Conservation (phyloP, 2,888 invertebrate species). For the Venusia cambrica region DNA sequence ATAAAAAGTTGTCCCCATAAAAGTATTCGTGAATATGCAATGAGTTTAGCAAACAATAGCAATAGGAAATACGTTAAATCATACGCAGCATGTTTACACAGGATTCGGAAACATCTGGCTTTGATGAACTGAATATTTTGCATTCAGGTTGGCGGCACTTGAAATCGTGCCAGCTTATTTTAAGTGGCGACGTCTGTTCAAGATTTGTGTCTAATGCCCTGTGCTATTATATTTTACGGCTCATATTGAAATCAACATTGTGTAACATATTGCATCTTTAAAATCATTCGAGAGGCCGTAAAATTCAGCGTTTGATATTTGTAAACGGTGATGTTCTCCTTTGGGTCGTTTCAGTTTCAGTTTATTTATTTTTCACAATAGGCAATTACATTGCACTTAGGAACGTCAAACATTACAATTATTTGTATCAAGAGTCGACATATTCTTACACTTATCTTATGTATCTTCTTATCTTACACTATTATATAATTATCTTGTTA, state of each 20-base stretch:
- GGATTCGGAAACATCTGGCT: conserved; percentile 72
- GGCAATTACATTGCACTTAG: no score
- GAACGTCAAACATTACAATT: no score
- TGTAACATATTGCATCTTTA: conserved; percentile 22
- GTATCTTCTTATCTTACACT: no score
- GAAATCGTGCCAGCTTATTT: conserved; percentile 79
- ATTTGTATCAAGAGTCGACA: no score
- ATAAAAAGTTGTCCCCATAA: no score
- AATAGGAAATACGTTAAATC: conserved; percentile 45
- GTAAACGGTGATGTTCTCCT: conserved; percentile 1
- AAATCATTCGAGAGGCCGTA: conserved; percentile 7
- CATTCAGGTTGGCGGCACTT: conserved; percentile 75
- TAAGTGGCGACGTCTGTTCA: conserved; percentile 74
- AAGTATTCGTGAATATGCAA: conserved; percentile 14
- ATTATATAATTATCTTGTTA: no score
- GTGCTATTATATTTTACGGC: conserved; percentile 54
- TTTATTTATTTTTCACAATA: no score
- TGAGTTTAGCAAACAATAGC: conserved; percentile 35
- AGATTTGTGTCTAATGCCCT: conserved; percentile 67
- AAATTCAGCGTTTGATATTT: conserved; percentile 4
- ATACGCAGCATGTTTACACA: conserved; percentile 60
- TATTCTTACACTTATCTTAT: no score
- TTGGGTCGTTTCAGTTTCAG: conserved; percentile 11
- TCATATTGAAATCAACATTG: conserved; percentile 50
- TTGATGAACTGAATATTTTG: conserved; percentile 77